A percentile compares a stretch with the other conserved stretches of the same genome.
phyloP scores from a whole-genome alignment of 2,888 invertebrate genomes.

The Polydrusus pterygomalis region DNA sequence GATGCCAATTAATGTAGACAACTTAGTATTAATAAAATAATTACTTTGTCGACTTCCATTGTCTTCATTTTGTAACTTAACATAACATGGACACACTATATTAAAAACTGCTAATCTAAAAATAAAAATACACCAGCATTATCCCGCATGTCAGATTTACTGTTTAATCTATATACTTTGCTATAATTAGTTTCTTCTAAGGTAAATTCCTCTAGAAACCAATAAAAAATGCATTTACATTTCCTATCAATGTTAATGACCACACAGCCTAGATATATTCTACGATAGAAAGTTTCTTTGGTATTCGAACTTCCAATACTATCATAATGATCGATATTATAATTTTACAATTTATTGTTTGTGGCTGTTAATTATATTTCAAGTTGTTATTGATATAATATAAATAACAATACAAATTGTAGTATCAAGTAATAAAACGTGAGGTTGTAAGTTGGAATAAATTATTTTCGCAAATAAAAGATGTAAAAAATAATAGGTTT shows the following conservation, averaged over 20 bases:
- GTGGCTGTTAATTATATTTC: too few relatives aligned
- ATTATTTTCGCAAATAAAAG: too few relatives aligned
- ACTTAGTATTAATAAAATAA: too few relatives aligned
- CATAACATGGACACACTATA: too few relatives aligned
- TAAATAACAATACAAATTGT: too few relatives aligned
- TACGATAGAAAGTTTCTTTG: constrained; percentile 44
- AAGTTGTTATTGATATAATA: too few relatives aligned
- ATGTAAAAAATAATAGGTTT: too few relatives aligned
- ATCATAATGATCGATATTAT: not conserved
- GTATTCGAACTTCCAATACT: constrained; percentile 42
- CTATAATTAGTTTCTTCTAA: constrained; percentile 49
- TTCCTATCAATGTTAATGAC: constrained; percentile 51
- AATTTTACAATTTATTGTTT: constrained; percentile 16
- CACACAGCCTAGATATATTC: constrained; percentile 50
- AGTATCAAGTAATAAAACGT: too few relatives aligned
- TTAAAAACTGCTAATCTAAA: not conserved
- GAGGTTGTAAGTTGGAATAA: too few relatives aligned
- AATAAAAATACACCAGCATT: constrained; percentile 15
- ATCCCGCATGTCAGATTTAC: constrained; percentile 44
- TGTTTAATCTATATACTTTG: constrained; percentile 48
- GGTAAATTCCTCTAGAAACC: constrained; percentile 43
- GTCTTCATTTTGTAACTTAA: too few relatives aligned
- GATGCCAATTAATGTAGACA: not conserved
- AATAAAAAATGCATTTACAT: constrained; percentile 50
- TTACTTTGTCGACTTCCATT: too few relatives aligned